These are phyloP conservation scores for Campoplex nolae DNA, from an alignment of 2,888 invertebrate species.

Conservation along the genomic window DNA sequence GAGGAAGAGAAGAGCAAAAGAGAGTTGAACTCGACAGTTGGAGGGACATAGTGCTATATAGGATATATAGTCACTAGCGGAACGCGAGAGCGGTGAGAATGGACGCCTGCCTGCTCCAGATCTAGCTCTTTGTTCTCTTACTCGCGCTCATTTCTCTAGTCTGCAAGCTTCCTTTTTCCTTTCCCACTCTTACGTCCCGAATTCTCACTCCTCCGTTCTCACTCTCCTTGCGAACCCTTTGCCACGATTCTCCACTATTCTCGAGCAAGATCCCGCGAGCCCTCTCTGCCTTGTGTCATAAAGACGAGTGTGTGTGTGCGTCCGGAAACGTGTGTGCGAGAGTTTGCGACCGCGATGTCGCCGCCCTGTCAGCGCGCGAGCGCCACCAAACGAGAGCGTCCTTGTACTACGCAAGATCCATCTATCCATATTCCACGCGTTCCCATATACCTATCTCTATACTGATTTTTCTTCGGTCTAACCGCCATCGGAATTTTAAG, in stretches of 20 bases:
- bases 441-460: neutral
- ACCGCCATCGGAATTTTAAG: conserved; percentile 64
- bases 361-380: conserved; percentile 28
- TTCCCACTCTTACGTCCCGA: conserved; percentile 35
- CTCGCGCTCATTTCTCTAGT: conserved; percentile 63
- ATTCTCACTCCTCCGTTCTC: conserved; percentile 50
- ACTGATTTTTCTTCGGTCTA: conserved; percentile 40
- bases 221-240: conserved; percentile 52
- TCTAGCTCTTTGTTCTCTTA: conserved; percentile 68
- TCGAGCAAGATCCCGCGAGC: conserved; percentile 51
- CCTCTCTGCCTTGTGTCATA: conserved; percentile 30
- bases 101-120: conserved; percentile 69
- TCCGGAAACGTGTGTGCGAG: neutral
- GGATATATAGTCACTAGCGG: conserved; percentile 54
- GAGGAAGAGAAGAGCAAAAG: conserved; percentile 41
- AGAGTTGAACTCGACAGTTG: conserved; percentile 69
- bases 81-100: conserved; percentile 68
- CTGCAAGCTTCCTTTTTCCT: conserved; percentile 48
- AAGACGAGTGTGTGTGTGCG: conserved; percentile 1
- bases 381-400: conserved; percentile 54
- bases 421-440: conserved; percentile 11
- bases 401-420: conserved; percentile 38
- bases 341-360: conserved; percentile 16
- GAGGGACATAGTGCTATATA: conserved; percentile 67
- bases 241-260: conserved; percentile 51